Evolutionary conservation across 2,113 vertebrate species (phyloP).

Genomic region (Heteronetta atricapilla): DNA sequence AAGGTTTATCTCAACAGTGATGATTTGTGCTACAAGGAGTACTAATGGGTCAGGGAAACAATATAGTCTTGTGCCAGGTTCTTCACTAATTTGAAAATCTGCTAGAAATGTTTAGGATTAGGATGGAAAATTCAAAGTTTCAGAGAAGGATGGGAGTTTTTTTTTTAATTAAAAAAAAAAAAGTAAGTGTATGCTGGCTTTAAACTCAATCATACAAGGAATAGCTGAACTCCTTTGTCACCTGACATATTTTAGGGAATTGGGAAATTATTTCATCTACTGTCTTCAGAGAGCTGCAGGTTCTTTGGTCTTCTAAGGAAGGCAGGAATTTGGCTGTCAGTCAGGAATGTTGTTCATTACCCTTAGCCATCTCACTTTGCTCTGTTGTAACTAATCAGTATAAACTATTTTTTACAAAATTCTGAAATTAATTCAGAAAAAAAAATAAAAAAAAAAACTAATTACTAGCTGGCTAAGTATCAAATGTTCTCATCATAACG

Average conservation of each 20-base stretch:
- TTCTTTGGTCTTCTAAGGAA: neutral
- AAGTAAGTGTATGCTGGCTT: neutral
- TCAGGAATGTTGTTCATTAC: neutral
- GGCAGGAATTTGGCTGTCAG: neutral
- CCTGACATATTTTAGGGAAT: neutral
- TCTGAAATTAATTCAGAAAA: neutral
- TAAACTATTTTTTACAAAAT: neutral
- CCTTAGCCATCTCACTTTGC: neutral
- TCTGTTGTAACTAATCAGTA: neutral
- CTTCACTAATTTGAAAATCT: neutral
- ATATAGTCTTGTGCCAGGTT: neutral
- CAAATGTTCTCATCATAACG: neutral
- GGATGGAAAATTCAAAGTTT: neutral
- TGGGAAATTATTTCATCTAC: neutral
- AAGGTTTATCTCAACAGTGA: neutral
- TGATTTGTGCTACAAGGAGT: neutral
- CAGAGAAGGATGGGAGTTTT: neutral
- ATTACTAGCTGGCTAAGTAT: neutral
- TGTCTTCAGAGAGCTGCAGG: neutral
- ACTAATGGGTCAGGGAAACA: neutral
- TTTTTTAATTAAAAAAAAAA: no score
- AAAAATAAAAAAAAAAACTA: neutral
- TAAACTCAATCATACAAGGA: neutral
- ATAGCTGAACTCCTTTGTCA: neutral
- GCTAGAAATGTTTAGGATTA: neutral